Evolutionary conservation across 1,140 invertebrate genomes (phyloP), one percentile per base, ranked within the genome.

Genomic region (Drosophila mayri): DNA sequence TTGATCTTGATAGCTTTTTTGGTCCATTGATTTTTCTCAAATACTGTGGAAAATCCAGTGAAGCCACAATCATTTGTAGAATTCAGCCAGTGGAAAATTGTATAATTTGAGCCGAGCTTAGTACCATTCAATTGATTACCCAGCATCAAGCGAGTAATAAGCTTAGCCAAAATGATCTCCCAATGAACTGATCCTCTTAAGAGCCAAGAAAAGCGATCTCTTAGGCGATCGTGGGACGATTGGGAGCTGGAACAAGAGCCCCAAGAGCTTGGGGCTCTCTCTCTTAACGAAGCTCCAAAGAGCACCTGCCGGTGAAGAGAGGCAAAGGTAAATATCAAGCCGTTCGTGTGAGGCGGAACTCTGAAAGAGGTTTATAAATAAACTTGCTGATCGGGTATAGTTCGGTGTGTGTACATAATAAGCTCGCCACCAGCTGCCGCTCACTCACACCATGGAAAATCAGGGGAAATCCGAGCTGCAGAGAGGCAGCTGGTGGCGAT

Each of bases 401-500:
- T 30, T 30, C 28, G 28, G 28, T 38, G 77, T 54, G 50, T 55
- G 83, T 20, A 38, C 20, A 52, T 67, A 44, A 80, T 77, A 88
- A 88, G 75, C 78, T 90, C 28, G 58, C 41, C 58, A 74, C 86
- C 76, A 88, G 84, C 84, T 87, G 82, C 65, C 52, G 41, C 58
- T 60, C 81, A 84, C 76, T 22, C 65, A 83, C 32, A 65, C 47
- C 74, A 41, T n/a, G 10, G 22, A 7, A 49, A 50, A 30, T 59
- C 67, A 73, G 70, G 70, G 70, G 70, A 73, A 73, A 50, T 73
- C 22, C 43, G 55, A 35, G 65, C 62, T 18, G n/a, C 71, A 40
- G 60, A 90, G 83, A 81, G 81, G 81, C 85, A 90, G 85, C 85
- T 90, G 85, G 85, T 88, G 85, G 81, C 74, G 74, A 76, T 84